Base-by-base conservation (phyloP, 1,140 invertebrate species). In the Drosophila pseudoananassae region DNA sequence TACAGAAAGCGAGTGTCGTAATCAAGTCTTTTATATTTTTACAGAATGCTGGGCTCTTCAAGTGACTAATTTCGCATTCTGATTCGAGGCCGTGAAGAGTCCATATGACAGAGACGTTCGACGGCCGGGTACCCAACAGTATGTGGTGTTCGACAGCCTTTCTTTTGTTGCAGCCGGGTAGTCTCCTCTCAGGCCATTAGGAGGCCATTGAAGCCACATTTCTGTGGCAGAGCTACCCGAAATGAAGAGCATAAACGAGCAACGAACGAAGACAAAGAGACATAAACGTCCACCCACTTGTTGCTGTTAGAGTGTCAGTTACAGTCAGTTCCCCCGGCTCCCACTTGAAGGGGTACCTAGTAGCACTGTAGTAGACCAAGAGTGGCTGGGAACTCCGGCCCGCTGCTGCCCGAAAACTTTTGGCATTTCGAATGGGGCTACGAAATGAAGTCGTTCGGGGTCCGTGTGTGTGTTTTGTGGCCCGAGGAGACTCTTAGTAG, bases 201-300 rank as follows among this genome's bases (percentile, higher is more conserved):
- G 23, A 20, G 27, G 36, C 65, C 46, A 58, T 71, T 71, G 46
- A 77, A 63, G 54, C 14, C 50, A 69, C 40, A 72, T 63, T 68
- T 69, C 59, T 75, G 69, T 75, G 77, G 29, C 50, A 63, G 69
- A 87, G 74, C 73, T 49, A 76, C 73, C 64, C 20, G 20, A 20
- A 20, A 20, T 20, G 20, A 20, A 20, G 20, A 20, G 20, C 20
- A 20, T 63, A 80, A 73, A 85, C 8, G 59, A 78, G 84, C 33
- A 40, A 58, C 33, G 15, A 43, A 46, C 50, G 36, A 87, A 87
- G 73, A 87, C 83, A 87, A 87, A 88, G 76, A 88, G 83, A 88
- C 83, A 83, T 87, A 88, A 87, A 87, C 72, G 83, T 87, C 83
- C 83, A 88, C 83, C 83, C 83, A 87, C 83, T 87, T 87, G 83